phyloP scores from a whole-genome alignment of 2,113 vertebrate species.

The Accipiter cooperii region DNA sequence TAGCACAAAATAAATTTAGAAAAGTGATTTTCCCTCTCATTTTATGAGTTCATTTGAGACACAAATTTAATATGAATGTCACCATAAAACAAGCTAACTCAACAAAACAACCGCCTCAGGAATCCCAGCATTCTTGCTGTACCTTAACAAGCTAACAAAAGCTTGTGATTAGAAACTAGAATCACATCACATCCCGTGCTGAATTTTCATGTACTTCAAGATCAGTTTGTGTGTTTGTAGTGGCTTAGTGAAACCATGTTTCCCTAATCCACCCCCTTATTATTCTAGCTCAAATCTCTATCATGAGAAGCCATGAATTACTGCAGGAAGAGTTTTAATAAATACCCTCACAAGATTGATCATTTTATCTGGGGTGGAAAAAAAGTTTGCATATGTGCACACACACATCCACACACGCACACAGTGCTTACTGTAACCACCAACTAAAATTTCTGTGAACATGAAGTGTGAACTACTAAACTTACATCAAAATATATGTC shows the following conservation, averaged over 20 bases:
- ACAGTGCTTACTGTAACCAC: neutral
- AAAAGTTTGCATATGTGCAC: fast-evolving
- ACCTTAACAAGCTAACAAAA: constrained; percentile 15
- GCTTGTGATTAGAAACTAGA: neutral
- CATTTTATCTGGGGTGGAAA: neutral
- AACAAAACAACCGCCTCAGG: neutral
- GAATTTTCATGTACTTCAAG: neutral
- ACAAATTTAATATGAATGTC: constrained; percentile 15
- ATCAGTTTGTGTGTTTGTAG: neutral
- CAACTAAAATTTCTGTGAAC: neutral
- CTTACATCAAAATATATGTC: neutral
- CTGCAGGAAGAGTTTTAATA: neutral
- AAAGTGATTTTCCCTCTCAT: neutral
- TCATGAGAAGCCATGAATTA: neutral
- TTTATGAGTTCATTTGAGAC: constrained; percentile 14
- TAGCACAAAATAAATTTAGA: constrained; percentile 9
- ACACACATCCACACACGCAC: fast-evolving
- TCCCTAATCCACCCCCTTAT: neutral
- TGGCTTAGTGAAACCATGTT: neutral
- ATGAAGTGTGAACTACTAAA: neutral
- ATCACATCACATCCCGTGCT: neutral
- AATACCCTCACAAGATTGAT: neutral
- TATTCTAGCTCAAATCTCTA: neutral
- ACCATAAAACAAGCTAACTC: neutral
- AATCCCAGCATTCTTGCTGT: neutral